Evolutionary conservation across 2,888 invertebrate genomes (phyloP), one percentile per base, ranked within the genome.

Genomic region (Nebria brevicollis): DNA sequence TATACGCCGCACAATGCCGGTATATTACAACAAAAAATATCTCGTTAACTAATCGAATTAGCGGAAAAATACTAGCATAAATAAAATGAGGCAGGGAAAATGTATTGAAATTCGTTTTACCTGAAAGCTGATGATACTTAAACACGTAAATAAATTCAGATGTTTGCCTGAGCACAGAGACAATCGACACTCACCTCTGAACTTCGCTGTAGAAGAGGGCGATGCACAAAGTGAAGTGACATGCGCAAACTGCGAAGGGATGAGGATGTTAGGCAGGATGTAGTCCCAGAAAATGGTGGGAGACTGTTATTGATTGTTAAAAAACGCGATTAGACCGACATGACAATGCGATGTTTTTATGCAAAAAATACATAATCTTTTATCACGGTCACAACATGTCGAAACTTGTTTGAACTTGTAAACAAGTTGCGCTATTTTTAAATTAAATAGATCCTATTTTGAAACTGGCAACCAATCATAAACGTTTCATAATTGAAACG

Each of bases 121-220:
- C 81, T 83, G 77, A 82, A 25, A 41, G 43, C 68, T 65, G 84
- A 84, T 84, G 84, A 79, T 70, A 68, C 70, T 64, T n/a, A 68
- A 81, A 77, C 73, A 66, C 73, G 8, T 26, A 77, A 75, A 83
- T 83, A 84, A 83, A 77, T 81, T 65, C 34, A 77, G 83, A 83
- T 85, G 75, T 79, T 75, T 77, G 42, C 73, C 72, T 68, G 73
- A 68, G 43, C 66, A 75, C 80, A 79, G 72, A 81, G 83, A 77
- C 80, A 82, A 83, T 79, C 82, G 82, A 82, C 85, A 86, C 87
- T 86, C 86, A 87, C 87, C 86, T 87, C 85, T 85, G 85, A 85
- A 84, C 86, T 86, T 86, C 86, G 87, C 86, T 86, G 85, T 85
- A 86, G 86, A 87, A 87, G 87, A 87, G 87, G 85, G 84, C 85